Evolutionary conservation across 37 sponge, comb jelly and placozoan genomes (phyloP), one percentile per base, ranked within the genome.

Genomic region (Aphrocallistes beatrix): DNA sequence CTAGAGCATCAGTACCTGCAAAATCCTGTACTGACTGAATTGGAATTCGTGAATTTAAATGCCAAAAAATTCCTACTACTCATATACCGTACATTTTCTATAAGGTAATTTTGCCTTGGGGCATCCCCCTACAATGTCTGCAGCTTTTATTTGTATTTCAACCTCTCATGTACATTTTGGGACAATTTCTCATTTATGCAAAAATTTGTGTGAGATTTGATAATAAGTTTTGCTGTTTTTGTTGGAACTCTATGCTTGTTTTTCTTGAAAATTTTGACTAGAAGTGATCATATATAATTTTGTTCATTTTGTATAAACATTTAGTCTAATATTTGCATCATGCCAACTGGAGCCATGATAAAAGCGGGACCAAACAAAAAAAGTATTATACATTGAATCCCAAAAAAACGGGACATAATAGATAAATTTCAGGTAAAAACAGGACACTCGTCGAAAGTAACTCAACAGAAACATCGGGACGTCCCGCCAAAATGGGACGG

Each of bases 1-100:
- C 88, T 94, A 23, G 95, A 94, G 45, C 38, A 90, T 36, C 95
- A 92, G 51, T 87, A 92, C 40, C 82, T 91, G 13, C 85, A 50
- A 38, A 92, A 94, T 30, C 93, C 95, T 9, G 93, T 94, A 25
- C 75, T 60, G 10, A 32, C 17, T 32, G 75, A 60, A 32, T 60
- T 60, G 21, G 75, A 60, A 60, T 60, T 60, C 34, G 75, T 60
- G 3, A 60, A 60, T 60, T 13, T 60, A 1, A 60, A 60, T 60
- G 75, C 75, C n/a, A 60, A 60, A 60, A 60, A 60, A 3, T 28
- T 60, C 3, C 21, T 60, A 60, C 75, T 60, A 19, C 75, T 60
- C 3, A 60, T 60, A 19, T 60, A 60, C 34, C 75, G 75, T 19
- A 60, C 75, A 6, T 60, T 60, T 30, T 60, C 75, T 6, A 60